Conservation (phyloP, 2,797 vertebrate genomes). For the Hydrolagus colliei region DNA sequence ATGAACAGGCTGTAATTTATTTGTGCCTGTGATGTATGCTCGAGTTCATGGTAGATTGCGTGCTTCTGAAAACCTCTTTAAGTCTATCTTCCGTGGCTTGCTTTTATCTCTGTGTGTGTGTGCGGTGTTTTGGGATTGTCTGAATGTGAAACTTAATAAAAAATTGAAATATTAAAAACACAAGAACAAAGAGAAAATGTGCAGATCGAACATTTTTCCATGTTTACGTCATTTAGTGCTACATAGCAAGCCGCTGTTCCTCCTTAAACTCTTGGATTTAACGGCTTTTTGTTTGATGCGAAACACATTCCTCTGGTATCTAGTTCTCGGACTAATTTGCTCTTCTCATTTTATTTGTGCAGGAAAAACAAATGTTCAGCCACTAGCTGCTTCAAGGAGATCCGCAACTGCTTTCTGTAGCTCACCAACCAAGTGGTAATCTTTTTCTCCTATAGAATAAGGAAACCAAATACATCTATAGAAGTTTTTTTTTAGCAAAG, state of each 20-base stretch:
- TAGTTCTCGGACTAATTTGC: background rate
- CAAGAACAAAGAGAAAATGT: background rate
- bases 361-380: background rate
- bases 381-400: background rate
- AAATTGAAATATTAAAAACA: background rate
- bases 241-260: background rate
- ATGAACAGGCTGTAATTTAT: background rate
- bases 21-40: slow-evolving; percentile 10
- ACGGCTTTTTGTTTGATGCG: background rate
- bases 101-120: slow-evolving; percentile 13
- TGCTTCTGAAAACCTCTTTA: background rate
- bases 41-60: background rate
- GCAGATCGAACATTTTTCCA: background rate
- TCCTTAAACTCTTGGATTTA: background rate
- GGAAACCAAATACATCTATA: background rate
- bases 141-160: slow-evolving; percentile 3
- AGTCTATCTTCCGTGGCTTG: background rate
- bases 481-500: background rate
- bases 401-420: no score
- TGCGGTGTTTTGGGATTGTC: slow-evolving; percentile 14
- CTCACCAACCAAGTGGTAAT: background rate
- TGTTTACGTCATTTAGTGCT: background rate
- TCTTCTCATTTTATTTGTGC: background rate
- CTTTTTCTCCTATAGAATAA: background rate
- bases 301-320: background rate